These are phyloP conservation scores for Anthrax anthrax DNA, from an alignment of 2,888 invertebrate genomes.

Conservation along the genomic window DNA sequence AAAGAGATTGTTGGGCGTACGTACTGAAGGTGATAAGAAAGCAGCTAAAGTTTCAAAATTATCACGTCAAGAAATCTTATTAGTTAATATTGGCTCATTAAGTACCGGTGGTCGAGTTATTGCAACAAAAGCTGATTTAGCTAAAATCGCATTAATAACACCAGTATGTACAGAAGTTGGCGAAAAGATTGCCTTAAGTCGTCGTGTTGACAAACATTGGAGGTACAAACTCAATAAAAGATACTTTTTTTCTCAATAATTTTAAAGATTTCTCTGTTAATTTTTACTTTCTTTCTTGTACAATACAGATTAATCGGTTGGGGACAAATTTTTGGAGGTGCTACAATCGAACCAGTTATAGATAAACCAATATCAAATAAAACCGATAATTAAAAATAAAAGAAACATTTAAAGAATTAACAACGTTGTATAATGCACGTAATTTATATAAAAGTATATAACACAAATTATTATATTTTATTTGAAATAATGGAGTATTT, in stretches of 20 bases:
- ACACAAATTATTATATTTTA: background rate
- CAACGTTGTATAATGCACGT: too few species aligned
- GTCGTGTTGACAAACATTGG: constrained; percentile 99
- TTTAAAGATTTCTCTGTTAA: background rate
- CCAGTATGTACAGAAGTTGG: constrained; percentile 98
- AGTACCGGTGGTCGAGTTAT: constrained; percentile 94
- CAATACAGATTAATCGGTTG: constrained; percentile 83
- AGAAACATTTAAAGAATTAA: too few species aligned
- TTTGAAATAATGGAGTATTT: background rate
- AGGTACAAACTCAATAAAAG: constrained; percentile 42
- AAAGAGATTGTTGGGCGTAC: constrained; percentile 88
- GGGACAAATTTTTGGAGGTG: constrained; percentile 97
- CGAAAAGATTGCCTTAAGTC: constrained; percentile 97
- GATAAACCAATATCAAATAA: constrained; percentile 4
- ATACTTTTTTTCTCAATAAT: background rate
- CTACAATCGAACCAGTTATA: constrained; percentile 72
- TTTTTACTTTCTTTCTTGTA: constrained; percentile 19
- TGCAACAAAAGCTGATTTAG: constrained; percentile 91
- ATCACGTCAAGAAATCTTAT: constrained; percentile 75
- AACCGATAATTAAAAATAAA: background rate
- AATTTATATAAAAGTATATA: too few species aligned
- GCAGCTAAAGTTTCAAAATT: constrained; percentile 95
- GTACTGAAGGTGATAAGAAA: constrained; percentile 98
- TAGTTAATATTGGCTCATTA: constrained; percentile 97
- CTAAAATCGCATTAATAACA: constrained; percentile 90